Base-by-base conservation (phyloP, 2,888 invertebrate genomes). In the Folsomia candida region DNA sequence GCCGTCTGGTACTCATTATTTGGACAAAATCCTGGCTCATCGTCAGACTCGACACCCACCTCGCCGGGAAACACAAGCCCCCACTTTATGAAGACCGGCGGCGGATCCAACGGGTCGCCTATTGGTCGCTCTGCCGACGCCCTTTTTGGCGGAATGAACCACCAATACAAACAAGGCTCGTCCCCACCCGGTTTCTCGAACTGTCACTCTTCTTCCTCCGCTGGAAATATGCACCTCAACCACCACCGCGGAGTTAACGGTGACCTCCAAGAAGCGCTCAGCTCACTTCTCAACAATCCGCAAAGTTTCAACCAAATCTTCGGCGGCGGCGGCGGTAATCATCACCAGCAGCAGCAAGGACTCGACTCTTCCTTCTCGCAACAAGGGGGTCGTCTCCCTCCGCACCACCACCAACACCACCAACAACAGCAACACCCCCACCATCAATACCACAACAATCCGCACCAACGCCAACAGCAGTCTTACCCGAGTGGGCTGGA, bases 231-330 rank as follows among this genome's bases (percentile, higher is more conserved):
- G 57, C 72, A 69, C 28, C 74, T n/a, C 69, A 65, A 54, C 67
- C 75, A 66, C 69, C 75, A 20, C 26, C 51, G 24, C n/a, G 51
- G 64, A 47, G 73, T 74, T 76, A 73, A 59, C 59, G 82, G 81
- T 25, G 82, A 83, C 51, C 72, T 83, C 51, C 82, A 82, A 67
- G 81, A 81, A 64, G 81, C 82, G 9, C 77, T 83, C 57, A 81
- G 80, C 65, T 81, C 81, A 14, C 75, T 83, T 25, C 77, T 83
- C 51, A 82, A 79, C 71, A 83, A 82, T 76, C 81, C 83, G 1
- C 82, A 82, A 72, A 82, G 80, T 74, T 75, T 83, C 71, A 81
- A 81, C 67, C 81, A 82, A 75, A 78, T 83, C 11, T 77, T 83
- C 51, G 82, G 82, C 71, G 75, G 77, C 71, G 51, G 71, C 68